phyloP scores from a whole-genome alignment of 2,113 vertebrate species.

The Hirundichthys speculiger region DNA sequence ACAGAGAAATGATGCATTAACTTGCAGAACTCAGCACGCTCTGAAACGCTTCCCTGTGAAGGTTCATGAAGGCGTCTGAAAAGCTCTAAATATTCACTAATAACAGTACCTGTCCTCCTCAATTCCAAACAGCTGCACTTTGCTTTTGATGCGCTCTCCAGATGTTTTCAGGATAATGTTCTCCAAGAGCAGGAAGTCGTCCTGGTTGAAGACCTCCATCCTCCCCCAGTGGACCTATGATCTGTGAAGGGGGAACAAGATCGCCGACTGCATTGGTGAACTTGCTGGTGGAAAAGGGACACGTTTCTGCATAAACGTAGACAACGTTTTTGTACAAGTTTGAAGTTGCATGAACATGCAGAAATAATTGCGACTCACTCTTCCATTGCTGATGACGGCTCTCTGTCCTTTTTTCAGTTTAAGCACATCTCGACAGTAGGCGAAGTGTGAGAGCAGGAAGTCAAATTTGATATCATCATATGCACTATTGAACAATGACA shows the following conservation, averaged over 20 bases:
- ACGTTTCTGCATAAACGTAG: too few species aligned
- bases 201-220: conserved; percentile 95
- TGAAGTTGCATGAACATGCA: background rate
- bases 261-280: too few species aligned
- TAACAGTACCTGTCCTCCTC: conserved; percentile 90
- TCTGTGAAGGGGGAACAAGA: conserved; percentile 73
- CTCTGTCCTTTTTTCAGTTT: conserved; percentile 94
- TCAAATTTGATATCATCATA: conserved; percentile 87
- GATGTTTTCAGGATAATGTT: conserved; percentile 96
- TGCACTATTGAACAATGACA: conserved; percentile 86
- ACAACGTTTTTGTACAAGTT: background rate
- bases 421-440: conserved; percentile 92
- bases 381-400: conserved; percentile 95
- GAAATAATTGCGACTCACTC: conserved; percentile 81
- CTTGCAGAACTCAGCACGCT: background rate
- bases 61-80: background rate
- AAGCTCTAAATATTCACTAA: too few species aligned
- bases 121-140: conserved; percentile 88
- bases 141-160: conserved; percentile 93
- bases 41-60: background rate
- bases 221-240: conserved; percentile 92
- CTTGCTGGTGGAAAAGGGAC: too few species aligned
- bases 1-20: background rate
- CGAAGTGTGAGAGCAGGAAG: conserved; percentile 92
- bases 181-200: conserved; percentile 96